These are phyloP conservation scores for Oxygymnocypris stewartii DNA, from an alignment of 2,113 vertebrate species.

Conservation along the genomic window DNA sequence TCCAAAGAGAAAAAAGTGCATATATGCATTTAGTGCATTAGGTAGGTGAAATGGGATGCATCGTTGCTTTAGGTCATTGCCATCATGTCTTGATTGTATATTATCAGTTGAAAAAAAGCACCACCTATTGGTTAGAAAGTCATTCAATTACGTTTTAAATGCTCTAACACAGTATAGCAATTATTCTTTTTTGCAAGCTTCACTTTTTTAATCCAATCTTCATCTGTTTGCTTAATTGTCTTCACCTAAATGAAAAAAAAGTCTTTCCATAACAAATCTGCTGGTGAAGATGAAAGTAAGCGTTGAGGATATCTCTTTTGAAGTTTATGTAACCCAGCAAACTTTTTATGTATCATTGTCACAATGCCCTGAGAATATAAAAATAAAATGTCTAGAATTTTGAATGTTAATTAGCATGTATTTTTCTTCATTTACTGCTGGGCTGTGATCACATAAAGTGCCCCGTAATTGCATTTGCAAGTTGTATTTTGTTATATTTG, in stretches of 20 bases:
- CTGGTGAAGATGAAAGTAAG: not conserved
- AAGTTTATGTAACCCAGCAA: not conserved
- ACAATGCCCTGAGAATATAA: not conserved
- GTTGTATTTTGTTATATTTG: not conserved
- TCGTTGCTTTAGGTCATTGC: not conserved
- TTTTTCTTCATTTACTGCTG: not conserved
- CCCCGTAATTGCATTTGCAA: not conserved
- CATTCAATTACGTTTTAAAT: not conserved
- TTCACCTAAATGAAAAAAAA: not conserved
- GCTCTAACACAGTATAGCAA: not conserved
- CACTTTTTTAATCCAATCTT: not conserved
- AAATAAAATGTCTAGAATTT: not conserved
- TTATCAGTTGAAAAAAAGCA: not conserved
- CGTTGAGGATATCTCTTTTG: not conserved
- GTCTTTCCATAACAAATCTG: not conserved
- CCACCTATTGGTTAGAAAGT: not conserved
- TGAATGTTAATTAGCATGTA: not conserved
- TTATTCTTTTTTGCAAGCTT: not conserved
- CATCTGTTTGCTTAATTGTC: not conserved
- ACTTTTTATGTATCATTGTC: not conserved
- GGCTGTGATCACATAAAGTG: not conserved
- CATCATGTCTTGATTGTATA: not conserved
- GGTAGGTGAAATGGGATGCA: not conserved
- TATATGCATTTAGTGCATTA: not conserved
- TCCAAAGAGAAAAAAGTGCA: not conserved